Evolutionary conservation across 2,113 vertebrate species (phyloP).

Genomic region (Isurus oxyrinchus): DNA sequence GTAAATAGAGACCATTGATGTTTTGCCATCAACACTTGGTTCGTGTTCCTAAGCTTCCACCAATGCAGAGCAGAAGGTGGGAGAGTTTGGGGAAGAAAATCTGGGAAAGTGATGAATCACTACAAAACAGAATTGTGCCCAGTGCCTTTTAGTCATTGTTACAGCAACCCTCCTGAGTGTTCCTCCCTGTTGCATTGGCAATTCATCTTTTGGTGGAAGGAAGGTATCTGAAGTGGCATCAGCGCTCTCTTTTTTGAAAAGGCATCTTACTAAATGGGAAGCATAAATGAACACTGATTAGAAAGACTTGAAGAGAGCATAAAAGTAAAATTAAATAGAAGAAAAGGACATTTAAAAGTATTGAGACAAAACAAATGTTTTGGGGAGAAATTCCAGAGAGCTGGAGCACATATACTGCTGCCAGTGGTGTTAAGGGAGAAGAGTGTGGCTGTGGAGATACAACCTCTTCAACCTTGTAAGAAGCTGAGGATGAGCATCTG

Average conservation of each 20-base stretch:
- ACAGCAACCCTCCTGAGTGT: neutral
- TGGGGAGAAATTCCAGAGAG: neutral
- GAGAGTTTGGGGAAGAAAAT: neutral
- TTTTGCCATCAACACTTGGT: neutral
- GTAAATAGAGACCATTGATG: neutral
- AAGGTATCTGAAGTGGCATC: neutral
- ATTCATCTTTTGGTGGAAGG: neutral
- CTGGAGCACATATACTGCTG: neutral
- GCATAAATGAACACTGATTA: neutral
- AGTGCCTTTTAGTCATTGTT: neutral
- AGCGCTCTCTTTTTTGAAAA: neutral
- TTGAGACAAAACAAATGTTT: neutral
- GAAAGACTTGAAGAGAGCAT: neutral
- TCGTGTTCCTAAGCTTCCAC: neutral
- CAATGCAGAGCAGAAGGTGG: neutral
- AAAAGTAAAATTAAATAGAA: neutral
- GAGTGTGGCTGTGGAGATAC: neutral
- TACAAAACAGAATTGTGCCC: neutral
- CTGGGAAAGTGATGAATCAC: neutral
- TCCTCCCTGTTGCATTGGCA: neutral
- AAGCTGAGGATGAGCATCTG: neutral
- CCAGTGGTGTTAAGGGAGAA: neutral
- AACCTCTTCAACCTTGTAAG: too few species aligned
- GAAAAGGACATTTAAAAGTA: neutral
- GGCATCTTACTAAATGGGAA: neutral